Percentiles rank a stretch among this genome's conserved stretches.
Evolutionary conservation across 1,140 invertebrate genomes (phyloP).

Genomic region (Whitmania pigra): DNA sequence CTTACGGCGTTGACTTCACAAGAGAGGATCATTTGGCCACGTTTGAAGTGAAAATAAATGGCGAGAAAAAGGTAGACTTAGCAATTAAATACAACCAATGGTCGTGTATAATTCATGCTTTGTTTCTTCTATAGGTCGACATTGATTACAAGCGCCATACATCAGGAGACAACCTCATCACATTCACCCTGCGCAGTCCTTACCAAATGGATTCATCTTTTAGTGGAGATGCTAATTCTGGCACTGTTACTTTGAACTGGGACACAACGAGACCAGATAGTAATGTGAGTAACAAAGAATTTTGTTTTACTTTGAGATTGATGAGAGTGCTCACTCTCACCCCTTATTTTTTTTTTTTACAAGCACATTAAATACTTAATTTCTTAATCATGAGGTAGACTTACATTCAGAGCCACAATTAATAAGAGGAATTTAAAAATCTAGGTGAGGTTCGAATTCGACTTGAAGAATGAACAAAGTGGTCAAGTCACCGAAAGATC

Average conservation of each 20-base stretch:
- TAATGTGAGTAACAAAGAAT: no score
- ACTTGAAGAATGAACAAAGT: slow-evolving; percentile 20
- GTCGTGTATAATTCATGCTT: background rate
- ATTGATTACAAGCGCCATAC: slow-evolving; percentile 24
- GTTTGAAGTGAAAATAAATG: slow-evolving; percentile 29
- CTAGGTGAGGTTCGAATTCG: slow-evolving; percentile 22
- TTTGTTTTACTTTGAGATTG: no score
- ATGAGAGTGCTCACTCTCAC: no score
- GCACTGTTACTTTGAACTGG: slow-evolving; percentile 31
- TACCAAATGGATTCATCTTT: slow-evolving; percentile 18
- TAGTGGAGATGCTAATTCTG: slow-evolving; percentile 9
- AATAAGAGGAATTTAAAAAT: background rate
- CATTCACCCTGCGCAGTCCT: slow-evolving; percentile 18
- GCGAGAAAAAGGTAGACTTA: slow-evolving; percentile 20
- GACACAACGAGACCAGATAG: slow-evolving; percentile 15
- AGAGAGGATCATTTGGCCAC: slow-evolving; percentile 22
- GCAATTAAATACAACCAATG: no score
- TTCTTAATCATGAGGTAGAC: background rate
- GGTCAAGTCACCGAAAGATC: slow-evolving; percentile 3
- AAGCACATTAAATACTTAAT: slow-evolving; percentile 24
- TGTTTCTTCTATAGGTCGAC: slow-evolving; percentile 8
- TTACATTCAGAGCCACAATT: no score
- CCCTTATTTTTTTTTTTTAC: no score
- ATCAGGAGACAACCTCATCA: slow-evolving; percentile 20
- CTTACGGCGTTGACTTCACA: slow-evolving; percentile 3